These are phyloP conservation scores for Larimichthys crocea DNA, from an alignment of 2,113 vertebrate species.

Conservation along the genomic window DNA sequence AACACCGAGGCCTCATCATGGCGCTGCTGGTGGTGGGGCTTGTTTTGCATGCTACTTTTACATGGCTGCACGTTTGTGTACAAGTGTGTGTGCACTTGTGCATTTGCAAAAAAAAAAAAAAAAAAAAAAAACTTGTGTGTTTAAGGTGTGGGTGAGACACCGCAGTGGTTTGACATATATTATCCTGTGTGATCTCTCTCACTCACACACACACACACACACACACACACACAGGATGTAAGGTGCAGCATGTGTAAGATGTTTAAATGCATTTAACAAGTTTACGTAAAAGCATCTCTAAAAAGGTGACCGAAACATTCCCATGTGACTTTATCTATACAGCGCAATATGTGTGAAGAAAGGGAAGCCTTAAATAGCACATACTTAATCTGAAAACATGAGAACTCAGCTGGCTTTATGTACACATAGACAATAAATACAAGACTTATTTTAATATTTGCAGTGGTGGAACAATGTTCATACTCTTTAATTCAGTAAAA, in stretches of 20 bases:
- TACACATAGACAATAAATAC: background rate
- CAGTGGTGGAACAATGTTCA: background rate
- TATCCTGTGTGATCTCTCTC: conserved; percentile 42
- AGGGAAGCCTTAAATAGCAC: background rate
- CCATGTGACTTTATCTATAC: background rate
- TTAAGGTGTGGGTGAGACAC: conserved; percentile 62
- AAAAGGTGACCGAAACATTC: conserved; percentile 33
- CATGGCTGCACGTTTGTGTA: conserved; percentile 18
- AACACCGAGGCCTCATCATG: conserved; percentile 28
- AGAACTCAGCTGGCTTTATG: conserved; percentile 7
- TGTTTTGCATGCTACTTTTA: conserved; percentile 44
- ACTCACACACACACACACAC: too few relatives aligned
- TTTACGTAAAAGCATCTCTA: conserved; percentile 35
- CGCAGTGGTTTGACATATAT: conserved; percentile 72
- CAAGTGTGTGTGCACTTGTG: conserved; percentile 18
- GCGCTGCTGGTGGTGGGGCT: conserved; percentile 14
- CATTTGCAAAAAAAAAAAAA: conserved; percentile 21
- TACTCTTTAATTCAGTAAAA: background rate
- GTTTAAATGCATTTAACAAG: conserved; percentile 58
- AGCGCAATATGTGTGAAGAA: background rate
- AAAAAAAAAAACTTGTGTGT: conserved; percentile 27
- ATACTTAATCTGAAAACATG: background rate
- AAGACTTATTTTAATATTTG: background rate
- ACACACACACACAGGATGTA: conserved; percentile 65
- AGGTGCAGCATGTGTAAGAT: conserved; percentile 48